Evolutionary conservation across 2,113 vertebrate genomes (phyloP).

Genomic region (Elephas maximus): DNA sequence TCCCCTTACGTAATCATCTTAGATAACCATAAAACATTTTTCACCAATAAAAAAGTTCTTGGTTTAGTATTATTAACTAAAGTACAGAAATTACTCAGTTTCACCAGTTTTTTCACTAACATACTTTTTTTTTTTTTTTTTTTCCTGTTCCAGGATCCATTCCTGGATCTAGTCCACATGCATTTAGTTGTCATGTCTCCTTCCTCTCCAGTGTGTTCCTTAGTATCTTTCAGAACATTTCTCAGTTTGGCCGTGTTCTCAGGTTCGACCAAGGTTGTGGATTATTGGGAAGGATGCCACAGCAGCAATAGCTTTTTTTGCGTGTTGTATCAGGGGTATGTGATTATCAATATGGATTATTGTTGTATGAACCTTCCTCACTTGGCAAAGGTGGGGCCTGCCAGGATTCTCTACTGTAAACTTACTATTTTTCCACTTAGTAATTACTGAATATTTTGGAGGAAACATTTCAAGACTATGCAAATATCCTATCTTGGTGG

Average conservation of each 20-base stretch:
- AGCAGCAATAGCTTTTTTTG: no score
- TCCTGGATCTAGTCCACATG: rapidly evolving
- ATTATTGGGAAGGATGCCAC: rapidly evolving
- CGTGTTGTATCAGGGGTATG: rapidly evolving
- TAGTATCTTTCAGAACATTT: background rate
- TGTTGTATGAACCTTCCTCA: background rate
- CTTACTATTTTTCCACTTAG: background rate
- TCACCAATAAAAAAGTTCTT: background rate
- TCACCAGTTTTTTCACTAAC: background rate
- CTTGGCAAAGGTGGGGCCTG: background rate
- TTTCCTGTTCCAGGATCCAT: background rate
- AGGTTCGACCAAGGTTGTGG: background rate
- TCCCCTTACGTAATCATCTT: background rate
- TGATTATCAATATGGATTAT: rapidly evolving
- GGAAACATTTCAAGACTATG: background rate
- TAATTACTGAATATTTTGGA: background rate
- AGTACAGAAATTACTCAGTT: background rate
- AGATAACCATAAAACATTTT: rapidly evolving
- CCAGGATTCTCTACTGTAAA: background rate
- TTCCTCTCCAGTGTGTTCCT: background rate
- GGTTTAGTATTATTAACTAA: background rate
- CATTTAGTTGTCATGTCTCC: rapidly evolving
- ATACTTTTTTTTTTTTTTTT: background rate
- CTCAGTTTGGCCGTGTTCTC: rapidly evolving
- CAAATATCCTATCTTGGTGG: no score